Base-by-base conservation (phyloP, 2,888 invertebrate species). In the Barypeithes pellucidus region DNA sequence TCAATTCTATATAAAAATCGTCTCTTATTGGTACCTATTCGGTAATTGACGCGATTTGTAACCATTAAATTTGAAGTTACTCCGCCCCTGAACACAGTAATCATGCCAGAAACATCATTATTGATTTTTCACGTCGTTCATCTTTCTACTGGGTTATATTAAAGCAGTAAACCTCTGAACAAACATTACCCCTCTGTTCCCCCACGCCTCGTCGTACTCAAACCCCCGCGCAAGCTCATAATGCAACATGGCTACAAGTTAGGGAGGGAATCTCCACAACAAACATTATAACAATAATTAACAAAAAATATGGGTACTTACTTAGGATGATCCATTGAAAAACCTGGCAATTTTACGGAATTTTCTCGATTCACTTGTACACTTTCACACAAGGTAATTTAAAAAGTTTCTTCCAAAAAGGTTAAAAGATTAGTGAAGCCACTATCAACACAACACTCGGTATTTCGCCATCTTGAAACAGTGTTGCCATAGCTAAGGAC, bases 381-480 rank as follows among this genome's bases (percentile, higher is more conserved):
- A 69, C 60, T 29, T 16, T 9, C 22, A 41, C 69, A 69, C 54
- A 33, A 24, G 24, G 43, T 41, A 43, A 67, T 14, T 39, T 5
- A 16, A 50, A 59, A 24, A 43, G 18, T 67, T 65, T 67, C 45
- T 41, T 11, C 29, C 69, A 16, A 65, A 69, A 69, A 29, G 62
- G 62, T 14, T 57, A 39, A 36, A 20, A 39, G 65, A 63, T 60
- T 47, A 47, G 22, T 63, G 62, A 67, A 67, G 59, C 75, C 75
- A 67, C 66, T 76, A 79, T 76, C 77, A 77, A 75, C 76, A 77
- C 78, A 80, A 80, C 80, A 80, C 79, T 79, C 80, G 77, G 80
- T 80, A 80, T 80, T 79, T 79, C 80, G 80, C 79, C 80, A 80
- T 80, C 79, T 79, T 80, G 79, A 72, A 78, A 77, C 70, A 24